These are phyloP conservation scores for Acanthosoma haemorrhoidale DNA, from an alignment of 2,888 invertebrate genomes.

Conservation along the genomic window DNA sequence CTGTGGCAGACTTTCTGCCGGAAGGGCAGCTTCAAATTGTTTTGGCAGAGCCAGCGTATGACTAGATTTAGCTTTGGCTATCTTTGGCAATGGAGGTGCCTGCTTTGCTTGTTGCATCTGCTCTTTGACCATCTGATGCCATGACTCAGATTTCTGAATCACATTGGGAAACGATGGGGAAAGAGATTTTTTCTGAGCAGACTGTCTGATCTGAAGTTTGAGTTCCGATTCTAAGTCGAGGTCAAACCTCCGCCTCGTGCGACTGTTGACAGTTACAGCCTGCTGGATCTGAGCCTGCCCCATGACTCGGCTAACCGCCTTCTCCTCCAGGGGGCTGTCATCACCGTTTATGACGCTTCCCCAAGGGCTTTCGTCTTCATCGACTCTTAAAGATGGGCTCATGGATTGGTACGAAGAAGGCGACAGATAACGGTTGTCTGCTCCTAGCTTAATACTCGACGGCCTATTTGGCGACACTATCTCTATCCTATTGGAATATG, in stretches of 20 bases:
- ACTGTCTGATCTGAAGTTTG: slow-evolving; percentile 32
- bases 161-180: slow-evolving; percentile 42
- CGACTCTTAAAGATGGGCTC: slow-evolving; percentile 17
- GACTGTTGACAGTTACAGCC: slow-evolving; percentile 56
- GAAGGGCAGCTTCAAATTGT: slow-evolving; percentile 72
- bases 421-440: slow-evolving; percentile 15
- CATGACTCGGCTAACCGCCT: slow-evolving; percentile 41
- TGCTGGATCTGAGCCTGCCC: slow-evolving; percentile 64
- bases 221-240: slow-evolving; percentile 35
- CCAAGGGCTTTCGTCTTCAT: slow-evolving; percentile 29
- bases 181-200: slow-evolving; percentile 30
- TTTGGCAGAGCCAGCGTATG: slow-evolving; percentile 69
- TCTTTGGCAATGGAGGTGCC: slow-evolving; percentile 41
- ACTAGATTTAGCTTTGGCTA: slow-evolving; percentile 63
- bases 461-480: slow-evolving; percentile 17
- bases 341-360: slow-evolving; percentile 26
- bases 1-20: slow-evolving; percentile 59
- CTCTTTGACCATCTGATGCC: slow-evolving; percentile 63
- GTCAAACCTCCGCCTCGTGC: slow-evolving; percentile 53
- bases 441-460: slow-evolving; percentile 3
- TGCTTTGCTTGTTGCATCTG: slow-evolving; percentile 43
- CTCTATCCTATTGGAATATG: slow-evolving; percentile 11
- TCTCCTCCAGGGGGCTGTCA: slow-evolving; percentile 36
- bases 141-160: slow-evolving; percentile 70
- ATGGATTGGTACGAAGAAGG: slow-evolving; percentile 20